phyloP scores from a whole-genome alignment of 2,113 vertebrate species.

The Empidonax traillii region DNA sequence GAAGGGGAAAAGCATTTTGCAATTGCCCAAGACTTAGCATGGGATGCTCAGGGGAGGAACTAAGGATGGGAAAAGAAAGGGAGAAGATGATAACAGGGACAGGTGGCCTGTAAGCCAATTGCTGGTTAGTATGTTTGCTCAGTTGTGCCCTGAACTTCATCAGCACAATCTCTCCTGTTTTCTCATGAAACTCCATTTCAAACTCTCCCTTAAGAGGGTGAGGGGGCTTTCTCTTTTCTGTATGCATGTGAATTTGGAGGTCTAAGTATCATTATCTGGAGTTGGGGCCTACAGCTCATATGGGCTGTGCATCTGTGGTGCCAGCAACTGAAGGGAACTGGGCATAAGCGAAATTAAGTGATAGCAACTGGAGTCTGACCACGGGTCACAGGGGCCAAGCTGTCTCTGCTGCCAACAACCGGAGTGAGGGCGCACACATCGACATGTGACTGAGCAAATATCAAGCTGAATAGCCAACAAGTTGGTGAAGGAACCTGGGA shows the following conservation, averaged over 20 bases:
- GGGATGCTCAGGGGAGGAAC: background rate
- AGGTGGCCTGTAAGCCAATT: accelerated
- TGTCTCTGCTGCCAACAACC: background rate
- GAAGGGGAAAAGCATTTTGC: background rate
- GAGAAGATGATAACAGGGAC: background rate
- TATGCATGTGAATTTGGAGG: background rate
- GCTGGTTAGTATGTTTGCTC: background rate
- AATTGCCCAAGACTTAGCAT: background rate
- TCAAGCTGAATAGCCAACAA: background rate
- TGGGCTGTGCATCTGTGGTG: too few species aligned
- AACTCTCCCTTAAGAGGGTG: too few species aligned
- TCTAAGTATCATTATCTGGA: background rate
- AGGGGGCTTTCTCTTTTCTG: background rate
- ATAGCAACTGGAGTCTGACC: background rate
- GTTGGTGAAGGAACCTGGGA: background rate
- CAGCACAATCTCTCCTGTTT: background rate
- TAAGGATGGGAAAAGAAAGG: background rate
- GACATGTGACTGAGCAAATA: background rate
- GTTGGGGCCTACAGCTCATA: background rate
- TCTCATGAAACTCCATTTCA: background rate
- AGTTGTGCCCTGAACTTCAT: background rate
- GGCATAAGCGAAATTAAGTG: background rate
- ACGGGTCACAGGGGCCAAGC: background rate
- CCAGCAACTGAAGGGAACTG: background rate
- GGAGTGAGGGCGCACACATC: background rate